Percentiles rank a stretch among this genome's conserved stretches.
Conservation (phyloP, 2,113 vertebrate genomes). For the Henicopernis longicauda region DNA sequence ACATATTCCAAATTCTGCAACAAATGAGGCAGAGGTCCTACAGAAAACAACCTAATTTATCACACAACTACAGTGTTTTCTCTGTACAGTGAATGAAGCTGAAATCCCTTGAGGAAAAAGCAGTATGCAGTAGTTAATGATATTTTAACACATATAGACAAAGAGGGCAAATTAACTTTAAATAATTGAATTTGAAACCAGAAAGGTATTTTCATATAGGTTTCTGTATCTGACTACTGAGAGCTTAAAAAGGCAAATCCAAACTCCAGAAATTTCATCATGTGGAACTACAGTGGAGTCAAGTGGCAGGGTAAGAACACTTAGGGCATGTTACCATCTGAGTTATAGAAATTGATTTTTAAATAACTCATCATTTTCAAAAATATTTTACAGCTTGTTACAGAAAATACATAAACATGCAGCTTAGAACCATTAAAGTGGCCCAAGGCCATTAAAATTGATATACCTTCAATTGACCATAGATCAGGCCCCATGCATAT, state of each 20-base stretch:
- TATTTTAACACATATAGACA: neutral
- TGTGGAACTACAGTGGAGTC: neutral
- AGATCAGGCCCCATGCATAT: neutral
- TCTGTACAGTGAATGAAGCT: neutral
- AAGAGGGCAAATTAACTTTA: neutral
- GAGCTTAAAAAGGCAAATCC: neutral
- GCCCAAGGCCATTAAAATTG: slow-evolving; percentile 1
- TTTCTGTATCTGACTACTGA: neutral
- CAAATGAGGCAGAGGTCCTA: neutral
- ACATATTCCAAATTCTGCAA: neutral
- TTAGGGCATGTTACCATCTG: neutral
- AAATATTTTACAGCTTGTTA: neutral
- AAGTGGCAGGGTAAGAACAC: neutral
- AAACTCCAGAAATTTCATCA: neutral
- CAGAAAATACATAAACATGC: slow-evolving; percentile 33
- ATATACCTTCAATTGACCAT: neutral
- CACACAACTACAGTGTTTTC: neutral
- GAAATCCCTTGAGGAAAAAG: neutral
- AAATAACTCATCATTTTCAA: slow-evolving; percentile 7
- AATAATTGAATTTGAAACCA: neutral
- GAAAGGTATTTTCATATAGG: neutral
- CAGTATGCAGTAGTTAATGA: neutral
- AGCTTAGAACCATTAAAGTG: neutral
- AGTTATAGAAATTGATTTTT: slow-evolving; percentile 23
- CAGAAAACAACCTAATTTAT: neutral